Evolutionary conservation across 2,797 vertebrate species (phyloP).

Genomic region (Morelia viridis): DNA sequence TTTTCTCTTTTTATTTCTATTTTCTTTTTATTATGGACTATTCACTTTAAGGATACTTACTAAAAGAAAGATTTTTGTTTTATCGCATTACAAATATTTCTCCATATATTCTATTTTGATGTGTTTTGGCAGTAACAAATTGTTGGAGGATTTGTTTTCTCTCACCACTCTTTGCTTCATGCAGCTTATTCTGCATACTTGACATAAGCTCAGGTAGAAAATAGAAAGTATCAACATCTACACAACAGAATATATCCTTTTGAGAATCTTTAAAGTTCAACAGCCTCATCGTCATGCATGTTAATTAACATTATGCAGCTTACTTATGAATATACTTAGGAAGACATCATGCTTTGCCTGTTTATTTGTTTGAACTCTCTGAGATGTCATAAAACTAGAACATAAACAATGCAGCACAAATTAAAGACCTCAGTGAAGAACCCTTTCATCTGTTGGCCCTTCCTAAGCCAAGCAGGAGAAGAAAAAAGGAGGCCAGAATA

Average conservation of each 20-base stretch:
- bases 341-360: background rate
- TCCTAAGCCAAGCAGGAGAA: background rate
- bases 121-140: background rate
- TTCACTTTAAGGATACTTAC: background rate
- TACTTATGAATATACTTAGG: background rate
- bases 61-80: background rate
- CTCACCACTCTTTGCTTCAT: background rate
- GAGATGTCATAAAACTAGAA: background rate
- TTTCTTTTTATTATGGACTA: background rate
- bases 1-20: background rate
- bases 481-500: background rate
- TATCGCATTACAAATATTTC: background rate
- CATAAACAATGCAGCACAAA: background rate
- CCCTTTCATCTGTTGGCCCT: background rate
- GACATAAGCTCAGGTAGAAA: background rate
- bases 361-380: background rate
- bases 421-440: background rate
- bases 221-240: background rate
- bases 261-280: background rate
- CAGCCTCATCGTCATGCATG: background rate
- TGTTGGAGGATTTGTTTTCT: background rate
- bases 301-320: background rate
- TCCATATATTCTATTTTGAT: background rate
- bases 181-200: background rate
- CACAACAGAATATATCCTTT: background rate